These are phyloP conservation scores for Scartelaos histophorus DNA, from an alignment of 2,113 vertebrate species.

Conservation along the genomic window DNA sequence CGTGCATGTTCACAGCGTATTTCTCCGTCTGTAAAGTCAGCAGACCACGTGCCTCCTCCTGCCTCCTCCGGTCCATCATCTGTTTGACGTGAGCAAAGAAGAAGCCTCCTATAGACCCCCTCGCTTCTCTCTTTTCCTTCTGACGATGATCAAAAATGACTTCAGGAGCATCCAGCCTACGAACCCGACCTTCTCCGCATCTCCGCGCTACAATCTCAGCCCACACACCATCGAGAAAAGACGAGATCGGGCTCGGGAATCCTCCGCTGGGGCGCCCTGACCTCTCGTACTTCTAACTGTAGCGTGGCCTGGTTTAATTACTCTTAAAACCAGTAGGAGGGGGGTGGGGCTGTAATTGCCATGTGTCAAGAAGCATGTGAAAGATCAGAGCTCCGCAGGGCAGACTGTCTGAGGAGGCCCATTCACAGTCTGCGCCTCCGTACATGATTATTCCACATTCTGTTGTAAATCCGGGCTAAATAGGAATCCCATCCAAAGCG, in stretches of 20 bases:
- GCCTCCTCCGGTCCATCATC: conserved; percentile 25
- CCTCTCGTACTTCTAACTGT: conserved; percentile 58
- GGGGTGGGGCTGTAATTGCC: conserved; percentile 67
- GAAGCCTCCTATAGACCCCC: conserved; percentile 24
- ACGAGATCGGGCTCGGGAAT: conserved; percentile 53
- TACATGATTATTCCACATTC: conserved; percentile 8
- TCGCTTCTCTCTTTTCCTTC: conserved; percentile 27
- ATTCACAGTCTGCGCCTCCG: conserved; percentile 41
- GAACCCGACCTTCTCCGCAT: conserved; percentile 55
- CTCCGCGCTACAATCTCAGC: conserved; percentile 63
- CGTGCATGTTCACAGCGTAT: not conserved
- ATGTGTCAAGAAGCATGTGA: conserved; percentile 59
- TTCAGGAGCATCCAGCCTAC: conserved; percentile 45
- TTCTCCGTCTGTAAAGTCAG: not conserved
- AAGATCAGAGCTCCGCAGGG: conserved; percentile 58
- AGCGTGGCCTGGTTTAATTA: conserved; percentile 62
- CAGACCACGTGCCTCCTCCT: not conserved
- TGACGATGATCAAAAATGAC: conserved; percentile 59
- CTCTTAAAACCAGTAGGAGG: conserved; percentile 69
- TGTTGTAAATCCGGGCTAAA: conserved; percentile 7
- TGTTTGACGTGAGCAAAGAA: conserved; percentile 1
- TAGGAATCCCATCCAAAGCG: not conserved
- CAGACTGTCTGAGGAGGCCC: conserved; percentile 52
- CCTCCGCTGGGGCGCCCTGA: conserved; percentile 62
- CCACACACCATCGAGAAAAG: conserved; percentile 49